Conservation (phyloP, 2,113 vertebrate species). For the Ailurus styani region DNA sequence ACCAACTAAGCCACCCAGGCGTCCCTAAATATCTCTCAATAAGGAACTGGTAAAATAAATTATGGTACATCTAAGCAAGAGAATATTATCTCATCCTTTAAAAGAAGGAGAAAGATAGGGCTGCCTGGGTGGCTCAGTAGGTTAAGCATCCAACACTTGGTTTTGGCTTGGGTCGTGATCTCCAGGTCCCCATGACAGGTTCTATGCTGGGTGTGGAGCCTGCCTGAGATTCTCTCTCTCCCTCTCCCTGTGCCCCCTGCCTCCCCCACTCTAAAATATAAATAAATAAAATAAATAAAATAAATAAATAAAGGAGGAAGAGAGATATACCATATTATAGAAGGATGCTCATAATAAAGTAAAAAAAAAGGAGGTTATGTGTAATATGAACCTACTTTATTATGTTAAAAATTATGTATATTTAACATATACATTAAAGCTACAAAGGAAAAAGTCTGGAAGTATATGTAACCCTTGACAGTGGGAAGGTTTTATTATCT, state of each 20-base stretch:
- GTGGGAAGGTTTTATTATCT: background rate
- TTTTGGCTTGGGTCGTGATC: background rate
- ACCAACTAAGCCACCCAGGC: no score
- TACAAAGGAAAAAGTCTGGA: background rate
- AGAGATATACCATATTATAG: background rate
- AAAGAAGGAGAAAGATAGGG: background rate
- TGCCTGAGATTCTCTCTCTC: background rate
- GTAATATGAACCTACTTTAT: background rate
- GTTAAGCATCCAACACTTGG: background rate
- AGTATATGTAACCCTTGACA: background rate
- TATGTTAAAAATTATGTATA: background rate
- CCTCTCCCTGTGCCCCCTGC: background rate
- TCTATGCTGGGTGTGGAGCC: background rate
- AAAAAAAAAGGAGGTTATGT: background rate
- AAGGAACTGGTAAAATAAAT: constrained; percentile 10
- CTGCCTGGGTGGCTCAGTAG: background rate
- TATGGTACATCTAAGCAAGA: background rate
- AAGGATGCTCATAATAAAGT: background rate
- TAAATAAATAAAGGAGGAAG: background rate
- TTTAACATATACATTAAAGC: background rate
- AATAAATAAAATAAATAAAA: background rate
- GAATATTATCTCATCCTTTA: background rate
- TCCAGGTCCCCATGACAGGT: background rate
- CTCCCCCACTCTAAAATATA: background rate
- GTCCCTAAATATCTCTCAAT: background rate